Percentiles rank a stretch among this genome's conserved stretches.
Evolutionary conservation across 2,797 vertebrate genomes (phyloP).

Genomic region (Anguilla marmorata): DNA sequence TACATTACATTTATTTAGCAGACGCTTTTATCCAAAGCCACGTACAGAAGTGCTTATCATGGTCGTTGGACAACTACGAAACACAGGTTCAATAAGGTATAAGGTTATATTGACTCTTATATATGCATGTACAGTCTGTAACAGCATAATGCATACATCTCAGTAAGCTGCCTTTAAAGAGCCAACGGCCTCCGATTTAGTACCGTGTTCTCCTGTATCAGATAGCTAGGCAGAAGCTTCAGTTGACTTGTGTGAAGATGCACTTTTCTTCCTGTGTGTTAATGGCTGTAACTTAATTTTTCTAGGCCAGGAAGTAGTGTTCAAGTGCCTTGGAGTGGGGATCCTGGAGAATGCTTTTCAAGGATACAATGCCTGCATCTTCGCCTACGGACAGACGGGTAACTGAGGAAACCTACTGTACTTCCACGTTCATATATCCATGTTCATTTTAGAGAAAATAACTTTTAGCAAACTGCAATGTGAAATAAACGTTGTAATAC

Average conservation of each 20-base stretch:
- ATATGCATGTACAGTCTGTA: too few relatives aligned
- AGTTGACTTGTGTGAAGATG: background rate
- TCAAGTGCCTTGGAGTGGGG: constrained; percentile 98
- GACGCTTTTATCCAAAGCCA: too few relatives aligned
- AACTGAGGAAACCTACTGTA: constrained; percentile 49
- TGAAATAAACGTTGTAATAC: too few relatives aligned
- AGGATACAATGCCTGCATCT: constrained; percentile 99
- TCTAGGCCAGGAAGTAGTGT: constrained; percentile 96
- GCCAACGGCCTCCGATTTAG: background rate
- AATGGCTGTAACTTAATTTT: constrained; percentile 16
- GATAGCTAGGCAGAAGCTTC: background rate
- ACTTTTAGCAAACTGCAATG: background rate
- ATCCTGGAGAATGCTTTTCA: constrained; percentile 99
- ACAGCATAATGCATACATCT: background rate
- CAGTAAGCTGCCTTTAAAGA: background rate
- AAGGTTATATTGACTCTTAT: too few relatives aligned
- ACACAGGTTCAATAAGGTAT: too few relatives aligned
- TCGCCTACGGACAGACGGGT: constrained; percentile 99
- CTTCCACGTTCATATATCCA: background rate
- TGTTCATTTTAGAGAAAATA: background rate
- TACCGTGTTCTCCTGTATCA: background rate
- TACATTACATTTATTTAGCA: background rate
- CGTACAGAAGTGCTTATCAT: too few relatives aligned
- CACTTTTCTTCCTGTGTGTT: background rate
- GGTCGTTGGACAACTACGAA: too few relatives aligned